Base-by-base conservation (phyloP, 2,888 invertebrate species). In the Ennomos quercinarius region DNA sequence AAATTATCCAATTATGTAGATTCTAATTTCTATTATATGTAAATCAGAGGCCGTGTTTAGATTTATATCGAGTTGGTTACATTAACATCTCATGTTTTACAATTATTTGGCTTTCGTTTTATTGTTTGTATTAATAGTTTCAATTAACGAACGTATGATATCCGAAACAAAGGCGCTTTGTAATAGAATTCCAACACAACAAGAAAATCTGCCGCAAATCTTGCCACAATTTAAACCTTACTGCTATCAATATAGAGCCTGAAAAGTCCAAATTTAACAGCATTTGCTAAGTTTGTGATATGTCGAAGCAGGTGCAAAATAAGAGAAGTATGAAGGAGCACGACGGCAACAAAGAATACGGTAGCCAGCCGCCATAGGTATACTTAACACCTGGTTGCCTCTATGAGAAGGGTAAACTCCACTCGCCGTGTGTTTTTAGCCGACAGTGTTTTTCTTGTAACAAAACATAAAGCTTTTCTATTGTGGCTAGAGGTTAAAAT, bases 21-120 rank as follows among this genome's bases (percentile, higher is more conserved):
- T 77, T 78, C 45, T 74, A 72, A 78, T 74, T 75, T 71, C 77
- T 71, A 78, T 78, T 78, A 76, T 78, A 78, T 78, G 78, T 73
- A 74, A 76, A 78, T 78, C 38, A 56, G 40, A 52, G 37, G 54
- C 56, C n/a, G 37, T 69, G 66, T 67, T 75, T 67, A 55, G 65
- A 70, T 65, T 63, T 64, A 67, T 67, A 59, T 57, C 65, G 67
- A 57, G 55, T 61, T 71, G 72, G 71, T 74, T 67, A 66, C 71
- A 72, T 73, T 74, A 70, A 62, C 68, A 65, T 65, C 58, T 57
- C 53, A 64, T 74, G 71, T 67, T 64, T 64, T 63, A 66, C 61
- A 59, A 63, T 45, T 48, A 45, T 52, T 47, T 61, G 39, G 64
- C 63, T 71, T 71, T 68, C 65, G 54, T 48, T 57, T 41, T 56